These are phyloP conservation scores for Colletes latitarsis DNA, from an alignment of 1,140 invertebrate species.

Conservation along the genomic window DNA sequence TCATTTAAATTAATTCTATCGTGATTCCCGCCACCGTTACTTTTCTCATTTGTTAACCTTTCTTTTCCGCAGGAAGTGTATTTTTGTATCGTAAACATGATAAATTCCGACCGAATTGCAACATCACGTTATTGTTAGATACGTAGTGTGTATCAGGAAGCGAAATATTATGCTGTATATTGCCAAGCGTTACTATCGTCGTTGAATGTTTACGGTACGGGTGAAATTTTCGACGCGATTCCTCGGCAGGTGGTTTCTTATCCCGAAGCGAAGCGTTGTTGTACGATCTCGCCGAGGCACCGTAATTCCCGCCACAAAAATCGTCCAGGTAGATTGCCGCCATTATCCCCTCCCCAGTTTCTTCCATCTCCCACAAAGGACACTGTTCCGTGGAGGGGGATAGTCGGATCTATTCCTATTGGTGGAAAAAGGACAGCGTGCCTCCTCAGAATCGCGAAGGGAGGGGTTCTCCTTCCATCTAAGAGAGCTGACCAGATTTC, in stretches of 20 bases:
- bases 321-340: conserved; percentile 78
- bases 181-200: neutral
- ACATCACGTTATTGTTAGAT: neutral
- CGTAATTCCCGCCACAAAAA: conserved; percentile 78
- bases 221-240: conserved; percentile 41
- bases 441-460: conserved; percentile 31
- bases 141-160: neutral
- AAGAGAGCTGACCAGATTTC: conserved; percentile 75
- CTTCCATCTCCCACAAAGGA: conserved; percentile 67
- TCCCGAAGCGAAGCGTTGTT: conserved; percentile 41
- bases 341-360: conserved; percentile 72
- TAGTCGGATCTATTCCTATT: conserved; percentile 47
- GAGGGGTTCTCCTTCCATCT: conserved; percentile 56
- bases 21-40: neutral
- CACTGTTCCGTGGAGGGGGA: conserved; percentile 21
- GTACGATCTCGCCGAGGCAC: conserved; percentile 61
- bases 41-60: neutral
- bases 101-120: neutral
- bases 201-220: conserved; percentile 1
- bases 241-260: conserved; percentile 45
- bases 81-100: too few relatives aligned
- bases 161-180: neutral
- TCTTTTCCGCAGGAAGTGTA: too few relatives aligned
- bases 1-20: neutral
- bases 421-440: conserved; percentile 56